phyloP scores from a whole-genome alignment of 2,888 invertebrate species.

The Eulithis testata region DNA sequence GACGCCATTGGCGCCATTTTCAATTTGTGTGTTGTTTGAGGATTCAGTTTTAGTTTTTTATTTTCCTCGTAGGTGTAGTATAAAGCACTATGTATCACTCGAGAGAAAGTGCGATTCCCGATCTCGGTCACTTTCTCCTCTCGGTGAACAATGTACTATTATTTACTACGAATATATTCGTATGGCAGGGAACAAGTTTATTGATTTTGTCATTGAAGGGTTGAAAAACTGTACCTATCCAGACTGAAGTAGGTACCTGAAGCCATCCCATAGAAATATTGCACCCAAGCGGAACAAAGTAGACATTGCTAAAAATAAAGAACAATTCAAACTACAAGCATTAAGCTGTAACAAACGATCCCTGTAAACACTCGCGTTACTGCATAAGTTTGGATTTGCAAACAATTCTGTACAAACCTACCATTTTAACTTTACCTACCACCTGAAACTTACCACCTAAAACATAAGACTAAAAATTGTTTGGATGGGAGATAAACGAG shows the following conservation, averaged over 20 bases:
- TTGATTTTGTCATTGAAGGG: too few relatives aligned
- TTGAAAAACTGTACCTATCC: background rate
- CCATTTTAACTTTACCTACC: slow-evolving; percentile 43
- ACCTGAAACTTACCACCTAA: slow-evolving; percentile 11
- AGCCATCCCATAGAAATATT: slow-evolving; percentile 7
- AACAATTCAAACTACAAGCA: slow-evolving; percentile 70
- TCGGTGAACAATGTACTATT: too few relatives aligned
- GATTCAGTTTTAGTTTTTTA: too few relatives aligned
- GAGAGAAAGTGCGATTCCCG: too few relatives aligned
- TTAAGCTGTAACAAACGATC: slow-evolving; percentile 74
- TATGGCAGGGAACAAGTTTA: too few relatives aligned
- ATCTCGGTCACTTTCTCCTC: too few relatives aligned
- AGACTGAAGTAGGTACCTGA: background rate
- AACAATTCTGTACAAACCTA: slow-evolving; percentile 67
- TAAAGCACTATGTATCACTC: too few relatives aligned
- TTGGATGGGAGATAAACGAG: background rate
- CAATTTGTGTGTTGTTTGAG: too few relatives aligned
- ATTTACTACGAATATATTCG: too few relatives aligned
- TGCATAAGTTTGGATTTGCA: slow-evolving; percentile 76
- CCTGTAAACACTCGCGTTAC: slow-evolving; percentile 71
- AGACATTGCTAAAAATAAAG: slow-evolving; percentile 39
- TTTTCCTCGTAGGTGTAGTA: too few relatives aligned
- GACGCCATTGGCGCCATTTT: too few relatives aligned
- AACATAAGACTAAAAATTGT: slow-evolving; percentile 40
- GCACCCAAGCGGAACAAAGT: slow-evolving; percentile 13